Evolutionary conservation across 1,140 invertebrate genomes (phyloP).

Genomic region (Drosophila mayri): DNA sequence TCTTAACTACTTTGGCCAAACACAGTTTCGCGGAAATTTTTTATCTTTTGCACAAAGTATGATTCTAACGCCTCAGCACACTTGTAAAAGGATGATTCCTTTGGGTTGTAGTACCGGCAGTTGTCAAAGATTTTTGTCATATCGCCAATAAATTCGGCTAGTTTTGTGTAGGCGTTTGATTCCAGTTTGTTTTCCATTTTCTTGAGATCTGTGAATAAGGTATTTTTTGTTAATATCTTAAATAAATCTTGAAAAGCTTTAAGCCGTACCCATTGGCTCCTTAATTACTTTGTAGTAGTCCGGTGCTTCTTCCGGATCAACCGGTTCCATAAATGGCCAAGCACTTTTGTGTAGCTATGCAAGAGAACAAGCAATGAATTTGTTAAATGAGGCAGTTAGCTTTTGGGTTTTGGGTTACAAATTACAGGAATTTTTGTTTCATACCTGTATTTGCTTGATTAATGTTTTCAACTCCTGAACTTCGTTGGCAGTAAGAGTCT

Average conservation of each 20-base stretch:
- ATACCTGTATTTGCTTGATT: constrained; percentile 95
- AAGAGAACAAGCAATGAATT: constrained; percentile 12
- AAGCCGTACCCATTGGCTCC: constrained; percentile 96
- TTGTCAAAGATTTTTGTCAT: constrained; percentile 99
- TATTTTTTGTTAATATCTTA: neutral
- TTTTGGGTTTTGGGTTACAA: neutral
- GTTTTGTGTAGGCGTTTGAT: constrained; percentile 92
- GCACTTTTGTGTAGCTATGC: constrained; percentile 94
- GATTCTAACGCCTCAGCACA: constrained; percentile 97
- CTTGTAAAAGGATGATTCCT: constrained; percentile 97
- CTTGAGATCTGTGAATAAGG: constrained; percentile 91
- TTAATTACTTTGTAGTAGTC: constrained; percentile 99
- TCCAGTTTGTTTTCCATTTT: constrained; percentile 96
- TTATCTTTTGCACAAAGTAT: constrained; percentile 97
- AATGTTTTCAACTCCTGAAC: constrained; percentile 93
- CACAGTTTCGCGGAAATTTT: constrained; percentile 91
- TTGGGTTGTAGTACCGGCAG: constrained; percentile 98
- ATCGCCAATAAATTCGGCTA: constrained; percentile 98
- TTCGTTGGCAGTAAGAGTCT: constrained; percentile 92
- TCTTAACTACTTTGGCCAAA: constrained; percentile 70
- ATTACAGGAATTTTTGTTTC: no score
- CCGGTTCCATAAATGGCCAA: constrained; percentile 98
- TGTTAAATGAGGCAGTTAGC: neutral
- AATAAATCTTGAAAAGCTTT: neutral
- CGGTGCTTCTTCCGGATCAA: constrained; percentile 96